Percentiles rank a stretch among this genome's conserved stretches.
These are phyloP conservation scores for Pachypeltis micranthus DNA, from an alignment of 1,140 invertebrate genomes.

Conservation along the genomic window DNA sequence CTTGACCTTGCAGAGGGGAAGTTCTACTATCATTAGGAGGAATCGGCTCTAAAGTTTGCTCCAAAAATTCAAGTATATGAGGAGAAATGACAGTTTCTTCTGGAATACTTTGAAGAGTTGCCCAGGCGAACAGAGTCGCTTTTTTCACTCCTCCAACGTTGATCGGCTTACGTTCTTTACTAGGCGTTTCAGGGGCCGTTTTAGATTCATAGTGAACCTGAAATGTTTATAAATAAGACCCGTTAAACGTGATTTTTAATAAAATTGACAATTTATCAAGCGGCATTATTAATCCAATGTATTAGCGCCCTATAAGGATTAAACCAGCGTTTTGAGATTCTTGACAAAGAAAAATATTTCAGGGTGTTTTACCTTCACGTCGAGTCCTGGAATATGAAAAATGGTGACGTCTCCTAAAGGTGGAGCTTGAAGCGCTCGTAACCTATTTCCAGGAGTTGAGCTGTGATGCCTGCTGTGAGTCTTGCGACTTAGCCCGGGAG, in stretches of 20 bases:
- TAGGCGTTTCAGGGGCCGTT: constrained; percentile 35
- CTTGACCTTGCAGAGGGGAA: constrained; percentile 15
- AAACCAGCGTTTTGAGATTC: no score
- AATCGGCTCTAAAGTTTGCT: constrained; percentile 88
- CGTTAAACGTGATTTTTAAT: constrained; percentile 9
- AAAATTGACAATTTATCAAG: constrained; percentile 6
- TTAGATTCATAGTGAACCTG: constrained; percentile 78
- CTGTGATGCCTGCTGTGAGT: constrained; percentile 38
- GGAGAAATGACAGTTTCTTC: constrained; percentile 90
- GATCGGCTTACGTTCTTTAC: constrained; percentile 23
- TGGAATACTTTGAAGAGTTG: constrained; percentile 87
- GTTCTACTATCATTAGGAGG: constrained; percentile 40
- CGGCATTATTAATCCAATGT: neutral
- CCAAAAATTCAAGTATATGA: constrained; percentile 85
- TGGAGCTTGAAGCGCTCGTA: constrained; percentile 37
- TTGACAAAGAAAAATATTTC: constrained; percentile 2
- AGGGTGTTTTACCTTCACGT: constrained; percentile 61
- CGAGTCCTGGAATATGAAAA: constrained; percentile 87
- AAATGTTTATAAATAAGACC: constrained; percentile 13
- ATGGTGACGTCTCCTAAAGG: constrained; percentile 67
- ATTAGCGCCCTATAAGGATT: no score
- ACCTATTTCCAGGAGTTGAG: constrained; percentile 37
- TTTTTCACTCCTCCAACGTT: constrained; percentile 65
- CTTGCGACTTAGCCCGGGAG: constrained; percentile 40
- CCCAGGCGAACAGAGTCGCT: constrained; percentile 88